phyloP scores from a whole-genome alignment of 1,140 invertebrate species.

The Nasonia vitripennis region DNA sequence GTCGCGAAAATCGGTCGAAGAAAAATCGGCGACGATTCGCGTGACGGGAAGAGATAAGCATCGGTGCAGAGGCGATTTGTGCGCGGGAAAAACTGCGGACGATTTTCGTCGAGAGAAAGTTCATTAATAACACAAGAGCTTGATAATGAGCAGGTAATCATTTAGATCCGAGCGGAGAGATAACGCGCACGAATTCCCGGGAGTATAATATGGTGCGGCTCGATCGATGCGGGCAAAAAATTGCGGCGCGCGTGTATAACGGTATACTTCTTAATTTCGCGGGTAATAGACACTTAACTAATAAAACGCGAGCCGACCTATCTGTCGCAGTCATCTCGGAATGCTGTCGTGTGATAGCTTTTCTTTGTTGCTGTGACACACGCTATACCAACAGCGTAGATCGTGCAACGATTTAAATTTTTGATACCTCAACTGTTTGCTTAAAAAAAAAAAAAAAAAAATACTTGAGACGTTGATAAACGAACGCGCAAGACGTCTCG shows the following conservation, averaged over 20 bases:
- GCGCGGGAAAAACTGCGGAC: background rate
- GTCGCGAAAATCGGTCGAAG: background rate
- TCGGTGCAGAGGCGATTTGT: background rate
- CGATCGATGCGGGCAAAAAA: background rate
- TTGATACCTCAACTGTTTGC: no score
- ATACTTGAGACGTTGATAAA: no score
- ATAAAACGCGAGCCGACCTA: background rate
- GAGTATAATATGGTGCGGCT: background rate
- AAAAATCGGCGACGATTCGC: background rate
- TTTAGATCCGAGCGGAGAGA: conserved; percentile 10
- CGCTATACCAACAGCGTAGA: no score
- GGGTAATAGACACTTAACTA: background rate
- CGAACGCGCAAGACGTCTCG: no score
- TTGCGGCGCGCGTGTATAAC: background rate
- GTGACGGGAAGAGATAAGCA: background rate
- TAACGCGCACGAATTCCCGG: conserved; percentile 27
- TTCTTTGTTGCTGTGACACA: no score
- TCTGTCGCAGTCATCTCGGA: background rate
- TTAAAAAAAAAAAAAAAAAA: no score
- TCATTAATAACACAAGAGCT: conserved; percentile 22
- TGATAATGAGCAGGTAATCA: conserved; percentile 28
- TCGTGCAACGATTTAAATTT: no score
- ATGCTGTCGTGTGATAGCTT: no score
- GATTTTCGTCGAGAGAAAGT: background rate
- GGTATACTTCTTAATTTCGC: background rate